Base-by-base conservation (phyloP, 2,113 vertebrate species). In the Heloderma charlesbogerti region DNA sequence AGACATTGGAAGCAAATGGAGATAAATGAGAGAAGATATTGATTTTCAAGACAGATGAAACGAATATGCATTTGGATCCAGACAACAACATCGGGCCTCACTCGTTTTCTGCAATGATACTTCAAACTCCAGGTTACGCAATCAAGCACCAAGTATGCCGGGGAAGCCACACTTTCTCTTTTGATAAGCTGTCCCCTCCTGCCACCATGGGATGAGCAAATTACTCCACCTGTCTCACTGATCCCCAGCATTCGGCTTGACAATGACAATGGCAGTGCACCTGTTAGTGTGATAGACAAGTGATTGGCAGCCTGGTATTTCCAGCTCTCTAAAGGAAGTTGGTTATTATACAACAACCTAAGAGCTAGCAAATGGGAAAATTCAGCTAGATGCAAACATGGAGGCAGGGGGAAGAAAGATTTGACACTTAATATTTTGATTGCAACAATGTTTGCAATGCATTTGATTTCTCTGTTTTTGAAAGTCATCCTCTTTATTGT, bases 231-330 rank as follows among this genome's bases (percentile, higher is more conserved):
- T 96, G 93, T 96, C 96, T 96, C 94, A 92, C 91, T 94, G 93
- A 95, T 97, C 94, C 89, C 93, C 78, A 78, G 85, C 91, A 93
- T 92, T 95, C 93, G 90, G 77, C 71, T 87, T 91, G 92, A 94
- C 89, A 94, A 81, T 95, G 94, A 96, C 93, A 96, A 95, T 95
- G 94, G 95, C 94, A 95, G 79, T 94, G 94, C 93, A 95, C 94
- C 96, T 95, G 93, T 95, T 97, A 96, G 93, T 54, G 69, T 96
- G 96, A 97, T 81, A 93, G 94, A 94, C 92, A 94, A 94, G 89
- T 92, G 92, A 96, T 91, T 95, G 92, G 93, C 91, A 96, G 86
- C 51, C 85, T 51, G 85, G 93, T 83, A 95, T 90, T 97, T 94
- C 74, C 57, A 83, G 77, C n/a, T 91, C 95, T 95, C 95, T 93